These are phyloP conservation scores for Apistogramma diplotaenia DNA, from an alignment of 2,113 vertebrate genomes.

Conservation along the genomic window DNA sequence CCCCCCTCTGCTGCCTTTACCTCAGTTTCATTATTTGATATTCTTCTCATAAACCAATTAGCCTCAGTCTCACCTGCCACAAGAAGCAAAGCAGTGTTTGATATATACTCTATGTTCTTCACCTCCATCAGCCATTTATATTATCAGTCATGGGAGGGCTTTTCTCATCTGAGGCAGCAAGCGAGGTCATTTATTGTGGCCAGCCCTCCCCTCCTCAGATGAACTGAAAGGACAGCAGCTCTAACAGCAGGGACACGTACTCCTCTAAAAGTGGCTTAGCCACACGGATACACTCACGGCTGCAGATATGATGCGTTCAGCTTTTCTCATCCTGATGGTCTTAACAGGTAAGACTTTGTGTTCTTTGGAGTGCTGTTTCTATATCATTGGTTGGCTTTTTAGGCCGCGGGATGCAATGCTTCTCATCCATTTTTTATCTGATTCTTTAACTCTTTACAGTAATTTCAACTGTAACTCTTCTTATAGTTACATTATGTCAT, in stretches of 20 bases:
- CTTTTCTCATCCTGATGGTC: constrained; percentile 42
- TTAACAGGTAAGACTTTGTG: constrained; percentile 53
- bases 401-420: not conserved
- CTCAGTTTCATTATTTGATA: not conserved
- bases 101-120: not conserved
- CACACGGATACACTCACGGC: not conserved
- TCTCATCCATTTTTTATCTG: fast-evolving
- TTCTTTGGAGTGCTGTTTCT: not conserved
- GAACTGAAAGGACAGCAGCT: not conserved
- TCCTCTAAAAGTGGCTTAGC: not conserved
- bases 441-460: not conserved
- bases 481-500: not conserved
- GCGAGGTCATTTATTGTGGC: not conserved
- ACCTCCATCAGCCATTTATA: not conserved
- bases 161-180: constrained; percentile 6
- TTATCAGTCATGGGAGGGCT: constrained; percentile 9
- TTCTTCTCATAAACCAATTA: constrained; percentile 11
- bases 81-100: not conserved
- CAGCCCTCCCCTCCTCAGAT: not conserved
- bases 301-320: constrained; percentile 24
- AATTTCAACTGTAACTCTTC: not conserved
- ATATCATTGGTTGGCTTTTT: not conserved
- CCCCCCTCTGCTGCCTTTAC: not conserved
- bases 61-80: not conserved
- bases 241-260: not conserved